Evolutionary conservation across 2,888 invertebrate genomes (phyloP).

Genomic region (Calephelis perditalis): DNA sequence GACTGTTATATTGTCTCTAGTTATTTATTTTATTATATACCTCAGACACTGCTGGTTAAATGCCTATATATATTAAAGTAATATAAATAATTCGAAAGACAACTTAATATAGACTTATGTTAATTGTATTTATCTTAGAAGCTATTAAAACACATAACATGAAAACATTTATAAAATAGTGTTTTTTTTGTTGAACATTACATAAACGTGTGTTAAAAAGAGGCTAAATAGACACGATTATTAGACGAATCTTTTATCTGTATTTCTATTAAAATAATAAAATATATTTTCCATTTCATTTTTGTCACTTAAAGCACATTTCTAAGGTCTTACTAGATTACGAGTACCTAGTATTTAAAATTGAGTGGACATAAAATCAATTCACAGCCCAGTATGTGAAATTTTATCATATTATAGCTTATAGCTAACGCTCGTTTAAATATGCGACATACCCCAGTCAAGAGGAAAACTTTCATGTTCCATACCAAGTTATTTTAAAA

Average conservation of each 20-base stretch:
- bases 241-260: background rate
- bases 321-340: background rate
- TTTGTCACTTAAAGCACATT: constrained; percentile 7
- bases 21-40: background rate
- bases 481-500: no score
- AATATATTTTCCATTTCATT: constrained; percentile 9
- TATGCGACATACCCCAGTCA: no score
- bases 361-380: background rate
- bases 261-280: constrained; percentile 9
- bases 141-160: constrained; percentile 6
- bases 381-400: background rate
- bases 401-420: no score
- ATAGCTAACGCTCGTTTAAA: no score
- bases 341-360: background rate
- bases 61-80: no score
- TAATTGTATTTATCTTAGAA: constrained; percentile 12
- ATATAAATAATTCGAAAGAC: no score
- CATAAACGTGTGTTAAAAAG: constrained; percentile 1
- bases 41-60: no score
- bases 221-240: constrained; percentile 2
- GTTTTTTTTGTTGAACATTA: constrained; percentile 13
- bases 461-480: no score
- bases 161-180: constrained; percentile 19
- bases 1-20: background rate
- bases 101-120: background rate